phyloP scores from a whole-genome alignment of 2,888 invertebrate species.

The Brachyopa scutellaris region DNA sequence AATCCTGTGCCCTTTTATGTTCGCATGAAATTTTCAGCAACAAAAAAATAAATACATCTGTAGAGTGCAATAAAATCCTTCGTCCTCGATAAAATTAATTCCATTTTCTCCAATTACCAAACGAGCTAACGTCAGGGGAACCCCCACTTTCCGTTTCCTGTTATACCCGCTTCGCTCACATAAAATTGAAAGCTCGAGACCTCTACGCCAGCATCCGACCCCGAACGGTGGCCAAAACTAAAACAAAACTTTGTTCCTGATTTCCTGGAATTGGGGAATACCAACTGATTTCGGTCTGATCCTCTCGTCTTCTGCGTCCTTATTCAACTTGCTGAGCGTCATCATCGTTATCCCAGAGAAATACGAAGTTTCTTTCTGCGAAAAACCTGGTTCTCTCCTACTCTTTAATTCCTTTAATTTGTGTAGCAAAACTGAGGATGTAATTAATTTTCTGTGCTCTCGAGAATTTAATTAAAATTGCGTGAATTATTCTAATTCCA shows the following conservation, averaged over 20 bases:
- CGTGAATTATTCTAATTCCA: conserved; percentile 28
- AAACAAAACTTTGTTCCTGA: conserved; percentile 20
- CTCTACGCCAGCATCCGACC: background rate
- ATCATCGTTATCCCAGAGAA: background rate
- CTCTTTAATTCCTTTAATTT: conserved; percentile 1
- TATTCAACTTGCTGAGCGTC: conserved; percentile 33
- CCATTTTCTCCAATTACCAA: conserved; percentile 26
- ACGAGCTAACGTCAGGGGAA: background rate
- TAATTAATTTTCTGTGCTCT: conserved; percentile 28
- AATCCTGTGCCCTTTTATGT: background rate
- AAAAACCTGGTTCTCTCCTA: background rate
- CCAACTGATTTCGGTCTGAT: conserved; percentile 11
- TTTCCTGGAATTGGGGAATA: conserved; percentile 1
- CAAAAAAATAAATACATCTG: conserved; percentile 11
- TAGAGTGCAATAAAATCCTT: conserved; percentile 20
- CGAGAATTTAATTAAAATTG: conserved; percentile 48
- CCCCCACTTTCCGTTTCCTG: background rate
- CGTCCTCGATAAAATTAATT: conserved; percentile 36
- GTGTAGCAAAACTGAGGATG: conserved; percentile 10
- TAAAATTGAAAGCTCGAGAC: background rate
- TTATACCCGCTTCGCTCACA: background rate
- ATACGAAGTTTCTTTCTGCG: background rate
- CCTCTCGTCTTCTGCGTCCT: background rate
- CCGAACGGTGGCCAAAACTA: background rate
- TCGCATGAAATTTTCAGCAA: background rate